Evolutionary conservation across 2,797 vertebrate species (phyloP).

Genomic region (Acrocephalus scirpaceus): DNA sequence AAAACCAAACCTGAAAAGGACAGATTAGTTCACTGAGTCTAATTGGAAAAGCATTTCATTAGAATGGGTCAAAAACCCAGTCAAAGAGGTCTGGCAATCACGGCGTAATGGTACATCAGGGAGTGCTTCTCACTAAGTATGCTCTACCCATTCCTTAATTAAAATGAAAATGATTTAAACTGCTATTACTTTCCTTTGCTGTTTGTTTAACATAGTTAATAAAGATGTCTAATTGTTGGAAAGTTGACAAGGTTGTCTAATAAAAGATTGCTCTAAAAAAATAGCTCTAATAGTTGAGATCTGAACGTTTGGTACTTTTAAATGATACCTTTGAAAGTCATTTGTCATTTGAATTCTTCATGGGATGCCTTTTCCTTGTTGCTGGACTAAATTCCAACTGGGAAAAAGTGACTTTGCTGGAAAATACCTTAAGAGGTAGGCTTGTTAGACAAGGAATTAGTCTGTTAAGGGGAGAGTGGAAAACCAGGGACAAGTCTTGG

Average conservation of each 20-base stretch:
- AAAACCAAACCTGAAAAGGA: conserved; percentile 62
- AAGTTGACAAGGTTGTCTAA: neutral
- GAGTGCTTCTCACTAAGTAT: conserved; percentile 66
- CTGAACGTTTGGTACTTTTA: neutral
- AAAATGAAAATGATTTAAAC: conserved; percentile 71
- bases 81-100: conserved; percentile 57
- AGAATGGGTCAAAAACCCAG: conserved; percentile 69
- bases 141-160: conserved; percentile 60
- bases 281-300: neutral
- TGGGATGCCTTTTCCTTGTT: neutral
- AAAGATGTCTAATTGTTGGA: conserved; percentile 33
- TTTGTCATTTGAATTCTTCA: neutral
- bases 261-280: neutral
- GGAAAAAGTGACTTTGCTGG: neutral
- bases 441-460: neutral
- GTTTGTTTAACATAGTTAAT: conserved; percentile 41
- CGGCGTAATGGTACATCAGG: conserved; percentile 56
- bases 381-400: neutral
- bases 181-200: conserved; percentile 45
- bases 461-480: neutral
- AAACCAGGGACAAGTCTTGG: neutral
- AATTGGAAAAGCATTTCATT: conserved; percentile 75
- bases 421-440: neutral
- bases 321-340: neutral
- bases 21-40: conserved; percentile 64